Percentiles rank a stretch among this genome's conserved stretches.
phyloP scores from a whole-genome alignment of 2,797 vertebrate genomes.

The Danionella dracula region DNA sequence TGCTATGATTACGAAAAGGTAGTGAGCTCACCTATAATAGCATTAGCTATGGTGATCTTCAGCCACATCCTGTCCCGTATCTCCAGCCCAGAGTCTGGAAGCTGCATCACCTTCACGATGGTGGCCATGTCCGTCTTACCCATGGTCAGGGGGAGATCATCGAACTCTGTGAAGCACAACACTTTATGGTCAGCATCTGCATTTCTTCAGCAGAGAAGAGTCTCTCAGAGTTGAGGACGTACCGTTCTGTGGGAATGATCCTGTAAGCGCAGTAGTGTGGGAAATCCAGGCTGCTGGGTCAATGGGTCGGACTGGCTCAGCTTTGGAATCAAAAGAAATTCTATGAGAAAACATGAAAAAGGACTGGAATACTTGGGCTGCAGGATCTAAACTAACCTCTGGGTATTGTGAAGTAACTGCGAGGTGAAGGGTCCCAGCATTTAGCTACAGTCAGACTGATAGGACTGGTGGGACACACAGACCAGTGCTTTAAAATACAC shows the following conservation, averaged over 20 bases:
- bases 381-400: constrained; percentile 73
- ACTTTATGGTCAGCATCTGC: background rate
- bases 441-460: constrained; percentile 98
- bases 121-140: constrained; percentile 94
- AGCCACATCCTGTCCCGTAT: constrained; percentile 98
- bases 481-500: background rate
- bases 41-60: constrained; percentile 94
- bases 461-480: constrained; percentile 66
- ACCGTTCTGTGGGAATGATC: constrained; percentile 93
- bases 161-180: constrained; percentile 71
- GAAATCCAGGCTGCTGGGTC: constrained; percentile 96
- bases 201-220: background rate
- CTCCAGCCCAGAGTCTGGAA: constrained; percentile 91
- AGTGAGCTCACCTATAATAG: constrained; percentile 83
- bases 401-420: constrained; percentile 97
- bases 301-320: constrained; percentile 92
- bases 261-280: constrained; percentile 91
- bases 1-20: too few relatives aligned
- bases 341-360: too few relatives aligned
- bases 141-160: constrained; percentile 85
- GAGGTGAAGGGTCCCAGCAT: constrained; percentile 96
- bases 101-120: constrained; percentile 92
- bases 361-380: too few relatives aligned
- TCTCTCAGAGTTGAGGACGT: constrained; percentile 32
- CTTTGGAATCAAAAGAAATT: constrained; percentile 61